Evolutionary conservation across 2,113 vertebrate species (phyloP), one percentile per base, ranked within the genome.

Genomic region (Archilochus colubris): DNA sequence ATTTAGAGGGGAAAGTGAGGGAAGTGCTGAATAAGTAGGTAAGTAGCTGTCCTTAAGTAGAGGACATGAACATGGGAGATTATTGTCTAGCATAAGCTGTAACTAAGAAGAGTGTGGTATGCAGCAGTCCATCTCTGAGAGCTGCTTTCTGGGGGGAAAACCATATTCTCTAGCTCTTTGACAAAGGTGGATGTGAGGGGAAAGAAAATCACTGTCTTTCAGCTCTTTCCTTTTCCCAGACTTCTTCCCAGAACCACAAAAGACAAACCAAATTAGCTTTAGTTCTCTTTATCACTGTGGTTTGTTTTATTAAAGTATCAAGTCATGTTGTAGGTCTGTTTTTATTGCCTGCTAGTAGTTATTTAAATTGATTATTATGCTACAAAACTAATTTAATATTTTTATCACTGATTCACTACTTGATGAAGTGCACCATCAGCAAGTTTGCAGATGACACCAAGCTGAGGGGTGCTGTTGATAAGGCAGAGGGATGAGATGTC

Each of bases 91-190:
- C 8, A 2, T 7, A 33, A 81, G 10, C 21, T 30, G n/a, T 31
- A 72, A 48, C 12, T 9, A 31, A 33, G 44, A 64, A 31, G 57
- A 18, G 9, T 22, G 51, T 64, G 50, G 67, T 69, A 3, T 48
- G 38, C 70, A 82, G 66, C 38, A 44, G 50, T 38, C 0, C 0
- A 4, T 31, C 48, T 64, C 43, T 1, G 9, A 25, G 64, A 40
- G 46, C 73, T 91, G 27, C 59, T 66, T 58, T 77, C 61, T 36
- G 20, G 13, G 51, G 43, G 24, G 72, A 28, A 13, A 43, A 40
- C 61, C 38, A 44, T 27, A 75, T 24, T 83, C n/a, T 78, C 36
- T 22, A 59, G 31, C 14, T 25, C 18, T 91, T 33, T 66, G 53
- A 43, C 51, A 61, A 59, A 51, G 48, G 43, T 17, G 18, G 22